Conservation (phyloP, 2,113 vertebrate species). For the Jaculus jaculus region DNA sequence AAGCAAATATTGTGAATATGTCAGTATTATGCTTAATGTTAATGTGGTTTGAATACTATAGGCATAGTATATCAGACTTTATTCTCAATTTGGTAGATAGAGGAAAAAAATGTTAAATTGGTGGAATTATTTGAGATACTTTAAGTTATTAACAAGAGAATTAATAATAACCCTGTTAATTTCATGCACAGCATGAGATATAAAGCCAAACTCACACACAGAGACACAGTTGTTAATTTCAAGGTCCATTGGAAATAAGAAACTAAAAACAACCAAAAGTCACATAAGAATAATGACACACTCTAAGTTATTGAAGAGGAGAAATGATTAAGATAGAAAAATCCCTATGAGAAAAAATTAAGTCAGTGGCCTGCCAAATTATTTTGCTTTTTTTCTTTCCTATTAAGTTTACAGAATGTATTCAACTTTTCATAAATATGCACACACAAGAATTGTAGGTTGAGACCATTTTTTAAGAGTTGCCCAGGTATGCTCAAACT, state of each 20-base stretch:
- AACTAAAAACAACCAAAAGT: slow-evolving; percentile 15
- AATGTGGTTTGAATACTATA: background rate
- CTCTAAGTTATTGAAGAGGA: background rate
- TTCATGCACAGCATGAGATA: background rate
- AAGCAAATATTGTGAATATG: background rate
- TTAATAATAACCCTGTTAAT: slow-evolving; percentile 12
- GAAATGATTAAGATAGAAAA: background rate
- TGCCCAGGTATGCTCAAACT: background rate
- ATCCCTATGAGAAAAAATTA: background rate
- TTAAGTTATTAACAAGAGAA: slow-evolving; percentile 50
- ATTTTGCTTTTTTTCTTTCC: background rate
- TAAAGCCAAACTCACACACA: background rate
- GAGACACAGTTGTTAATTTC: slow-evolving; percentile 26
- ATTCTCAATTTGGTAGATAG: background rate
- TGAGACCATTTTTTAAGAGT: background rate
- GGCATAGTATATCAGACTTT: background rate
- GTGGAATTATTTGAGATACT: background rate
- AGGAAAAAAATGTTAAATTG: slow-evolving; percentile 20
- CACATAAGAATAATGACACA: background rate
- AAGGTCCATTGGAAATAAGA: background rate
- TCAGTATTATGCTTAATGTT: background rate
- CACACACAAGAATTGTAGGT: background rate
- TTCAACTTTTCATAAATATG: background rate
- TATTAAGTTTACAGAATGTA: background rate
- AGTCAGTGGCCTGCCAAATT: background rate